Evolutionary conservation across 2,113 vertebrate species (phyloP).

Genomic region (Syngnathus typhle): DNA sequence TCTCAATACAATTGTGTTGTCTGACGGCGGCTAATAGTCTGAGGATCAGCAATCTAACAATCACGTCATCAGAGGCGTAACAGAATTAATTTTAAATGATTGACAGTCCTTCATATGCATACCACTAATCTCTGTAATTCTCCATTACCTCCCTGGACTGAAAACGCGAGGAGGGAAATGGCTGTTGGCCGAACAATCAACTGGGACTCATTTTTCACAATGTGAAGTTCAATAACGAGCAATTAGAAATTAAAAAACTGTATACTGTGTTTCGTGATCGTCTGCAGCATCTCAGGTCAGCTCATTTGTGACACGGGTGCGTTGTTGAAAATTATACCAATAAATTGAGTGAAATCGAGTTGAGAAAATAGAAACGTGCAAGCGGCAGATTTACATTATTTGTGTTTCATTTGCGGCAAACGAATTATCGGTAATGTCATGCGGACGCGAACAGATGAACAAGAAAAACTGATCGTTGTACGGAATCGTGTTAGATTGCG

Average conservation of each 20-base stretch:
- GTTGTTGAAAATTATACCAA: not conserved
- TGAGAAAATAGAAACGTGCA: not conserved
- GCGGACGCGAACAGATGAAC: slow-evolving; percentile 50
- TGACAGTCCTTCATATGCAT: slow-evolving; percentile 70
- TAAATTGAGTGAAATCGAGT: slow-evolving; percentile 10
- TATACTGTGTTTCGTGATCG: not conserved
- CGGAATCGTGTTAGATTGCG: not conserved
- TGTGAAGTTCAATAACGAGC: slow-evolving; percentile 11
- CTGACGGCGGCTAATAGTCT: slow-evolving; percentile 54
- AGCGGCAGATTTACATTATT: slow-evolving; percentile 38
- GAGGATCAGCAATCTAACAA: slow-evolving; percentile 53
- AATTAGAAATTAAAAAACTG: slow-evolving; percentile 18
- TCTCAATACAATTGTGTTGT: slow-evolving; percentile 29
- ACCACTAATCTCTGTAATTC: slow-evolving; percentile 63
- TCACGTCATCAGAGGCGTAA: slow-evolving; percentile 58
- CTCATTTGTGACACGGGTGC: slow-evolving; percentile 13
- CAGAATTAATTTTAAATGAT: slow-evolving; percentile 73
- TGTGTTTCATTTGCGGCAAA: slow-evolving; percentile 56
- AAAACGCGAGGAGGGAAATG: slow-evolving; percentile 12
- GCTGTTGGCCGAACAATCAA: slow-evolving; percentile 15
- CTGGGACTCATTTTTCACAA: not conserved
- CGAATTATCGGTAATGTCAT: slow-evolving; percentile 58
- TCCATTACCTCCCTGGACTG: slow-evolving; percentile 43
- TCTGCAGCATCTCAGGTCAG: slow-evolving; percentile 5
- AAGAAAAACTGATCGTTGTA: slow-evolving; percentile 11